phyloP scores from a whole-genome alignment of 2,888 invertebrate genomes.

The Drosophila putrida region DNA sequence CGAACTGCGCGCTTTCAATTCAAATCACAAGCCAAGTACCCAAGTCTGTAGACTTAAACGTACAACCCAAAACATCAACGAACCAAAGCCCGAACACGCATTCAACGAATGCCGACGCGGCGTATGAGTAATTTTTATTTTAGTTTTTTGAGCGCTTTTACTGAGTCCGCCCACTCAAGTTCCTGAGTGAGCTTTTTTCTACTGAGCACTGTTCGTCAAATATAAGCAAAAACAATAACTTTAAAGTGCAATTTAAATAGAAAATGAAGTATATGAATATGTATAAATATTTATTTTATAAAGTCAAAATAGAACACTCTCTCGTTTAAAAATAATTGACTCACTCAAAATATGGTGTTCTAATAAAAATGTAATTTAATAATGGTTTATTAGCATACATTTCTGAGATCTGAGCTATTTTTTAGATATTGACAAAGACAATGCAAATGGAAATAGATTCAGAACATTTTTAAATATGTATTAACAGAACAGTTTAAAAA shows the following conservation, averaged over 20 bases:
- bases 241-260: background rate
- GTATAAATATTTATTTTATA: too few relatives aligned
- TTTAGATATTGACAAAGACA: background rate
- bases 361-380: too few relatives aligned
- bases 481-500: background rate
- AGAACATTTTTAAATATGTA: background rate
- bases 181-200: conserved; percentile 26
- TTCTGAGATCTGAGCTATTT: too few relatives aligned
- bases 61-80: conserved; percentile 49
- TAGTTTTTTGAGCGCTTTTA: conserved; percentile 28
- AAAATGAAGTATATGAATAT: background rate
- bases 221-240: background rate
- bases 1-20: conserved; percentile 66
- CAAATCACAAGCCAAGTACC: conserved; percentile 55
- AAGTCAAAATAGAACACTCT: too few relatives aligned
- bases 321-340: too few relatives aligned
- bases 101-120: conserved; percentile 19
- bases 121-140: conserved; percentile 44
- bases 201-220: background rate
- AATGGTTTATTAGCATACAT: too few relatives aligned
- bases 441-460: background rate
- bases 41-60: conserved; percentile 5
- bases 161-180: conserved; percentile 29
- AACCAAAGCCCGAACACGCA: conserved; percentile 40
- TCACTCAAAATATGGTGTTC: too few relatives aligned